A percentile compares a stretch with the other conserved stretches of the same genome.
These are phyloP conservation scores for Lycocorax pyrrhopterus DNA, from an alignment of 2,113 vertebrate species.

Conservation along the genomic window DNA sequence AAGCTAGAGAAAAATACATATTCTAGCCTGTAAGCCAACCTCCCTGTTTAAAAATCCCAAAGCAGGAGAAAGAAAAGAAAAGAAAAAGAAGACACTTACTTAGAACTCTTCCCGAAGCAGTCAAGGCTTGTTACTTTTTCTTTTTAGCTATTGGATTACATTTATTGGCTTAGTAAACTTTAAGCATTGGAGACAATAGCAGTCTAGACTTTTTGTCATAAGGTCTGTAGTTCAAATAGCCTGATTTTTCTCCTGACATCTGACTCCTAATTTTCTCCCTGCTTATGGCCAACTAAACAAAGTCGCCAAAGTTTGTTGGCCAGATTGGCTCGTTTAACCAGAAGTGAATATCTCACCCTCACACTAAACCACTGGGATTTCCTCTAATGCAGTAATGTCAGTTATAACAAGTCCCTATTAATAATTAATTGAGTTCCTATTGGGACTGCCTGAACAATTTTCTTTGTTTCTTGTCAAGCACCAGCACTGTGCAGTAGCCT, in stretches of 20 bases:
- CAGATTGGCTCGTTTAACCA: slow-evolving; percentile 2
- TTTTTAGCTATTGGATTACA: not conserved
- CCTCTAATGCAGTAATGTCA: not conserved
- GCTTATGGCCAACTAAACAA: not conserved
- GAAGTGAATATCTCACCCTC: not conserved
- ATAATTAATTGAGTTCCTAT: slow-evolving; percentile 27
- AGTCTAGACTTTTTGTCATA: slow-evolving; percentile 6
- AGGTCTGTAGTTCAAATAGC: not conserved
- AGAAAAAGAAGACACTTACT: not conserved
- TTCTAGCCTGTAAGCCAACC: not conserved
- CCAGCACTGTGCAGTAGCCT: not conserved
- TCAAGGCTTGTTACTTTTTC: not conserved
- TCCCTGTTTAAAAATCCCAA: not conserved
- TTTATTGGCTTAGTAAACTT: slow-evolving; percentile 35
- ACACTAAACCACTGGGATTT: not conserved
- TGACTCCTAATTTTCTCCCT: slow-evolving; percentile 38
- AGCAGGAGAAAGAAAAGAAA: not conserved
- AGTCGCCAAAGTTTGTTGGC: slow-evolving; percentile 16
- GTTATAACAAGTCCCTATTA: not conserved
- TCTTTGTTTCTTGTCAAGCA: not conserved
- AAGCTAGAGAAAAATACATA: not conserved
- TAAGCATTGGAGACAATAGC: not conserved
- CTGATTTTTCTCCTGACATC: slow-evolving; percentile 20
- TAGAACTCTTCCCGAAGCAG: not conserved
- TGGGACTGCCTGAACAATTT: slow-evolving; percentile 11